Conservation (phyloP, 2,797 vertebrate species). For the Epinephelus malabaricus region DNA sequence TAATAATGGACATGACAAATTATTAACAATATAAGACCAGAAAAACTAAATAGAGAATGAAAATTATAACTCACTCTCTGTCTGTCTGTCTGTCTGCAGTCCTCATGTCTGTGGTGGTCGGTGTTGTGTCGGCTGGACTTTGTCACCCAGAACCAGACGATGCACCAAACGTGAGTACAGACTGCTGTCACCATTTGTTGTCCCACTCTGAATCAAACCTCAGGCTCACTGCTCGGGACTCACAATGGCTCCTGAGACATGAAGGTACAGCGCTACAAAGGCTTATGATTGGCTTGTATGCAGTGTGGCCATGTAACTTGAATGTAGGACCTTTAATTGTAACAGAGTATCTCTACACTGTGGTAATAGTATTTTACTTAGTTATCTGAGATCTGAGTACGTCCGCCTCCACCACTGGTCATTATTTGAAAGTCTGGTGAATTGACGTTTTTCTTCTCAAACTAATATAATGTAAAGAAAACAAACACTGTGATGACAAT, state of each 20-base stretch:
- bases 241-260: neutral
- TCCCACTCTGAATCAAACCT: neutral
- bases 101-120: constrained; percentile 53
- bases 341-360: too few species aligned
- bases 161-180: constrained; percentile 71
- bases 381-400: too few species aligned
- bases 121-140: constrained; percentile 66
- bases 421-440: too few species aligned
- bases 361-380: too few species aligned
- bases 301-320: too few species aligned
- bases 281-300: too few species aligned
- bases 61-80: neutral
- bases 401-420: too few species aligned
- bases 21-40: too few species aligned
- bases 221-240: neutral
- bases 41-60: too few species aligned
- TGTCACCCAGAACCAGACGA: constrained; percentile 52
- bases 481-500: neutral
- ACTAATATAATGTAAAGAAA: neutral
- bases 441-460: too few species aligned
- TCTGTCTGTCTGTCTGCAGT: constrained; percentile 41
- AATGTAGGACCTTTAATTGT: too few species aligned
- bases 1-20: too few species aligned
- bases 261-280: neutral
- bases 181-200: neutral